Evolutionary conservation across 1,140 invertebrate species (phyloP).

Genomic region (Zaprionus lachaisei): DNA sequence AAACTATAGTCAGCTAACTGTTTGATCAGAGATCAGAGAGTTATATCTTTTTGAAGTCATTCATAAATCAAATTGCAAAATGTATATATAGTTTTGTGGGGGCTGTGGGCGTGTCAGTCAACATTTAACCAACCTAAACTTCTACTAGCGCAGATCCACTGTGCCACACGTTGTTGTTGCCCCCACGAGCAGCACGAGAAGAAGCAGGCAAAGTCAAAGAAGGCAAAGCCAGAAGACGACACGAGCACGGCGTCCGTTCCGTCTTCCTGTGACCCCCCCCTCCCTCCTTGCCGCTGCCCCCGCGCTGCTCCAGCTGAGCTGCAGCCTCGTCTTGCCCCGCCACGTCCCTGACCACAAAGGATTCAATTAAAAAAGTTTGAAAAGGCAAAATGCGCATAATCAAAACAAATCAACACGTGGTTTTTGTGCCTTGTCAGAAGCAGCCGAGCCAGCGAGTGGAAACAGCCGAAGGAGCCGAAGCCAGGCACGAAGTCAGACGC

Average conservation of each 20-base stretch:
- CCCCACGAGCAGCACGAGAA: constrained; percentile 13
- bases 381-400: constrained; percentile 80
- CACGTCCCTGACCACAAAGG: constrained; percentile 39
- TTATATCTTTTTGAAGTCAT: too few relatives aligned
- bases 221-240: constrained; percentile 1
- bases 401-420: constrained; percentile 84
- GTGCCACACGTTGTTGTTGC: constrained; percentile 13
- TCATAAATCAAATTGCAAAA: too few relatives aligned
- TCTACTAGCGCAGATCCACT: neutral
- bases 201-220: constrained; percentile 5
- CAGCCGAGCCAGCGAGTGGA: constrained; percentile 23
- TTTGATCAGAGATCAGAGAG: too few relatives aligned
- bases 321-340: neutral
- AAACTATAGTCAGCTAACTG: too few relatives aligned
- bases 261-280: neutral
- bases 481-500: neutral
- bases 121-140: too few relatives aligned
- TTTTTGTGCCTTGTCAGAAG: constrained; percentile 62
- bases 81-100: too few relatives aligned
- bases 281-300: neutral
- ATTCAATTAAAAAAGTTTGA: constrained; percentile 70
- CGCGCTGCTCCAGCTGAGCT: constrained; percentile 31
- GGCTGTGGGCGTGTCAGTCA: too few relatives aligned
- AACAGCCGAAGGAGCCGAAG: neutral
- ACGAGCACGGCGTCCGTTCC: neutral